These are phyloP conservation scores for Haliclystus octoradiatus DNA, from an alignment of 30 jellyfish, hydroid and myxozoan species.

Conservation along the genomic window DNA sequence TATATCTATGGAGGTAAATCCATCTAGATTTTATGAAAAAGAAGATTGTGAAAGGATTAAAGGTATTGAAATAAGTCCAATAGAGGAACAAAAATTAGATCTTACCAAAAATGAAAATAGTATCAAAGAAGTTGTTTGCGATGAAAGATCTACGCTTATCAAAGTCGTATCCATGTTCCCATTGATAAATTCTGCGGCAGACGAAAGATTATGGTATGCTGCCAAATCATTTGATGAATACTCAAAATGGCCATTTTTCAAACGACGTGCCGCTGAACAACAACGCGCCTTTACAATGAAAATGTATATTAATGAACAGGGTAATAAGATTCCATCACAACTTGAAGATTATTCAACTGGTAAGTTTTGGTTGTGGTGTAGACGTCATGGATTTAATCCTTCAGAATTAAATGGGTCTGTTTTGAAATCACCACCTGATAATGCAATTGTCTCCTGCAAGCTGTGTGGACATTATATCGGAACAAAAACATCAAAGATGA, in stretches of 20 bases:
- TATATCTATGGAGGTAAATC: background rate
- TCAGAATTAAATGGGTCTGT: conserved; percentile 44
- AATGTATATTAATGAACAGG: conserved; percentile 5
- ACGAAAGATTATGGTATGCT: conserved; percentile 27
- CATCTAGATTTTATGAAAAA: background rate
- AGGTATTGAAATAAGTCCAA: too few relatives aligned
- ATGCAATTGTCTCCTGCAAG: conserved; percentile 28
- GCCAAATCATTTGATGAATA: conserved; percentile 49
- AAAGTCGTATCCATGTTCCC: conserved; percentile 31
- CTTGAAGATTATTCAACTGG: conserved; percentile 40
- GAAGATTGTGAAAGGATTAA: background rate
- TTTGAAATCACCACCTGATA: too few relatives aligned
- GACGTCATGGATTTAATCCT: conserved; percentile 78
- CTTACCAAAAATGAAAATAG: too few relatives aligned
- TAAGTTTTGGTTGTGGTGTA: conserved; percentile 68
- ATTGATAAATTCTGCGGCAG: conserved; percentile 15
- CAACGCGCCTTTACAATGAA: conserved; percentile 66
- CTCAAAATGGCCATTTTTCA: conserved; percentile 65
- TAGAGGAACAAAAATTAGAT: background rate
- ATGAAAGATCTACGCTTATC: background rate
- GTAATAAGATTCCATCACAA: conserved; percentile 1
- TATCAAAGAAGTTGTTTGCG: background rate
- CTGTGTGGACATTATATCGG: conserved; percentile 44
- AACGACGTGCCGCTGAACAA: conserved; percentile 95
- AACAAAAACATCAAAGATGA: background rate